A percentile compares a stretch with the other conserved stretches of the same genome.
These are phyloP conservation scores for Harpalus rubripes DNA, from an alignment of 2,888 invertebrate species.

Conservation along the genomic window DNA sequence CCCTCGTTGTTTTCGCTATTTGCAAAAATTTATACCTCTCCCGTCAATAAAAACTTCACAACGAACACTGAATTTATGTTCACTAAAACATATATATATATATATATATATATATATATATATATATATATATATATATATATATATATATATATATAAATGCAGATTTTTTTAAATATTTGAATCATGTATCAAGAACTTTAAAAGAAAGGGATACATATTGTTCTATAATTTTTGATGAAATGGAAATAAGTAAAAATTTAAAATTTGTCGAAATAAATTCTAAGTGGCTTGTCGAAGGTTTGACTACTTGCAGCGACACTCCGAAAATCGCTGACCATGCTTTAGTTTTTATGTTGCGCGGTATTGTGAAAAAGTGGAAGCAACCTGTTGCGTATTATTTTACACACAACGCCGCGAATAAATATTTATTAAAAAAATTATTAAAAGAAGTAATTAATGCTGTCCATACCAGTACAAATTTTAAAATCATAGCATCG, in stretches of 20 bases:
- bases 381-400: slow-evolving; percentile 21
- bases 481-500: slow-evolving; percentile 32
- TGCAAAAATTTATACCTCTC: neutral
- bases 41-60: neutral
- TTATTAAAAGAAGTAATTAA: neutral
- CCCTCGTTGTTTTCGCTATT: slow-evolving; percentile 8
- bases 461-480: slow-evolving; percentile 17
- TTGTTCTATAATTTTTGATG: neutral
- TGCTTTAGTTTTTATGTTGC: slow-evolving; percentile 18
- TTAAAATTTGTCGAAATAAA: neutral
- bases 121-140: no score
- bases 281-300: neutral
- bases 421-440: slow-evolving; percentile 5
- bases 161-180: neutral
- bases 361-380: slow-evolving; percentile 8
- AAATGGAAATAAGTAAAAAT: neutral
- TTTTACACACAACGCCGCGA: neutral
- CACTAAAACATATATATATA: neutral
- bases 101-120: no score
- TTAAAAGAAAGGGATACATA: neutral
- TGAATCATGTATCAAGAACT: neutral
- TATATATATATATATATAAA: no score
- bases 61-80: neutral
- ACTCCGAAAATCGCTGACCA: neutral
- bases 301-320: neutral